These are phyloP conservation scores for Paralvinella palmiformis DNA, from an alignment of 1,140 invertebrate genomes.

Conservation along the genomic window DNA sequence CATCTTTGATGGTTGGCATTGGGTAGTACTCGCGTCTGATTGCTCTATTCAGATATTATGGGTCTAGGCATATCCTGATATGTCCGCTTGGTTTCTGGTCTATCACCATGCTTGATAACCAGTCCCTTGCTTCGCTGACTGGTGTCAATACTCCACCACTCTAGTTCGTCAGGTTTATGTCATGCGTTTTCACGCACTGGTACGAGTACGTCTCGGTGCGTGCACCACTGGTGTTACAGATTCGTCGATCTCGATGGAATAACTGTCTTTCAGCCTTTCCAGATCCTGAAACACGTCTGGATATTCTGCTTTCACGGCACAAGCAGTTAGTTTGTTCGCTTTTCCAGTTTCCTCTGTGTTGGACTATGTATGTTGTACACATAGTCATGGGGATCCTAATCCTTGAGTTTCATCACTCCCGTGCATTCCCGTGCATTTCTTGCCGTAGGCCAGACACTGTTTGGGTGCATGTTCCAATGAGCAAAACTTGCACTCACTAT, in stretches of 20 bases:
- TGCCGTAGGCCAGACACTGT: too few species aligned
- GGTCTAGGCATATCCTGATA: slow-evolving; percentile 28
- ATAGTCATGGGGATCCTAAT: too few species aligned
- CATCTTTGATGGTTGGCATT: slow-evolving; percentile 27
- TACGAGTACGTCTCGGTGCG: neutral
- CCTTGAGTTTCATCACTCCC: too few species aligned
- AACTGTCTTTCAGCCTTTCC: too few species aligned
- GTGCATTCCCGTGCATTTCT: too few species aligned
- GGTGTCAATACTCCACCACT: neutral
- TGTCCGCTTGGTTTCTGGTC: neutral
- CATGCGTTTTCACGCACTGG: neutral
- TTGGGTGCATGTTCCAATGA: too few species aligned
- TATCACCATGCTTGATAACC: neutral
- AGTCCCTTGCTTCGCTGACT: neutral
- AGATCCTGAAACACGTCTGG: neutral
- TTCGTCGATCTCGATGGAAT: neutral
- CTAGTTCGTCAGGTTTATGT: neutral
- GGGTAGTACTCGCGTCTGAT: slow-evolving; percentile 21
- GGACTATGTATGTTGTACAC: too few species aligned
- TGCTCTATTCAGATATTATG: slow-evolving; percentile 25
- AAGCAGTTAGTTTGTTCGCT: too few species aligned
- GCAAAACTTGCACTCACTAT: too few species aligned
- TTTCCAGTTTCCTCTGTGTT: too few species aligned
- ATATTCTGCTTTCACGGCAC: too few species aligned
- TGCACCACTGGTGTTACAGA: neutral